Evolutionary conservation across 1,140 invertebrate species (phyloP), one percentile per base, ranked within the genome.

Genomic region (Drosophila orena): DNA sequence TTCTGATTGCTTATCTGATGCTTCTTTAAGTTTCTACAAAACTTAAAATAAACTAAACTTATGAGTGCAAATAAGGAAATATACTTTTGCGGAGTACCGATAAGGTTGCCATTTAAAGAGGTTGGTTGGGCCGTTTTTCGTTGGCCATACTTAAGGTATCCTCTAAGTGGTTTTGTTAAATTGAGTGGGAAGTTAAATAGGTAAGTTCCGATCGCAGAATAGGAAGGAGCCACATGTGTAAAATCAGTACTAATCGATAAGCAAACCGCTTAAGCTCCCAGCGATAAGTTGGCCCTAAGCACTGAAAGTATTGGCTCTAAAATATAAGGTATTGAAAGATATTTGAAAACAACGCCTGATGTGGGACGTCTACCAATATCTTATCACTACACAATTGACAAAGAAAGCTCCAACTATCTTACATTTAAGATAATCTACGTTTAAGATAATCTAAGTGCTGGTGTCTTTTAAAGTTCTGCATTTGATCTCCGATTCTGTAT

Each of bases 91-190:
- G 47, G 34, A n/a, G 24, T 3, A 0, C 4, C 22, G 34, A 69
- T 52, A 69, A 68, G 62, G 20, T 3, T 3, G 2, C n/a, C 14
- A 0, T 56, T 68, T 70, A 70, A 70, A 70, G 35, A 4, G 7
- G 12, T 12, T 30, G 5, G 0, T 3, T n/a, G 4, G 2, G 22
- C 4, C 7, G 62, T 46, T 34, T 34, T 38, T 10, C 3, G 11
- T 53, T 17, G 42, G 47, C 42, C 22, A 17, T 17, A 17, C 37
- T 11, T 11, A 42, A 42, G 7, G 15, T 17, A 15, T 15, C n/a
- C 7, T 14, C 10, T 24, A 4, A 40, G 14, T 40, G 14, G 7
- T 15, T 2, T 15, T 40, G n/a, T 40, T n/a, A n/a, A 7, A 2
- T 40, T 6, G n/a, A 40, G 38, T n/a, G n/a, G 38, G 38, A 40